Evolutionary conservation across 2,797 vertebrate species (phyloP).

Genomic region (Myiotriccus ornatus): DNA sequence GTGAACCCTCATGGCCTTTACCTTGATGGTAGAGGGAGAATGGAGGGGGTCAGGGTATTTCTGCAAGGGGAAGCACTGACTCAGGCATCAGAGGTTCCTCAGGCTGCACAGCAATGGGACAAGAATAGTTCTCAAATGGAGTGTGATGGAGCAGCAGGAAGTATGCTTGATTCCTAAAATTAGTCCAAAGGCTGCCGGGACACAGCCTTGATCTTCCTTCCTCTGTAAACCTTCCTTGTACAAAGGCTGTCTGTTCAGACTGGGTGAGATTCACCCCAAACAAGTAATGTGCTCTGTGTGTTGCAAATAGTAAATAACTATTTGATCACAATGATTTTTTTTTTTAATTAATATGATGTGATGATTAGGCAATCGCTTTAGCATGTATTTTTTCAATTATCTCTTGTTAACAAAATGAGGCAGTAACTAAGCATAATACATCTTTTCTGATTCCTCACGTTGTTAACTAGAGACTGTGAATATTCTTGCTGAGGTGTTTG

Average conservation of each 20-base stretch:
- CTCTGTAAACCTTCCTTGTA: background rate
- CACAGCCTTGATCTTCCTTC: background rate
- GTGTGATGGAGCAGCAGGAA: background rate
- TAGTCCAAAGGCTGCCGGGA: background rate
- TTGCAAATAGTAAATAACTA: background rate
- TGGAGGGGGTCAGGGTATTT: background rate
- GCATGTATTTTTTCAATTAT: constrained; percentile 36
- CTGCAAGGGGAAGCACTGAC: background rate
- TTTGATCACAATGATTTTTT: background rate
- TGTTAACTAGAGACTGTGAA: background rate
- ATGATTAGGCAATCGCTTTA: constrained; percentile 34
- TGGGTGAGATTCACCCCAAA: background rate
- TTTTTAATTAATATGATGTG: background rate
- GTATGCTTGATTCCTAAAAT: background rate
- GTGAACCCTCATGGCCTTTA: background rate
- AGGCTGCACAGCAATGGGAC: background rate
- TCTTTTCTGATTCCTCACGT: constrained; percentile 22
- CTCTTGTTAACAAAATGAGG: constrained; percentile 36
- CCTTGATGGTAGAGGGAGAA: background rate
- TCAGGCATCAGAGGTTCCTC: background rate
- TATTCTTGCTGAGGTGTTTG: background rate
- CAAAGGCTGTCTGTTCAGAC: background rate
- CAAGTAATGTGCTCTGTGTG: background rate
- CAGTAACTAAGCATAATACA: background rate
- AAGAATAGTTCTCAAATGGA: background rate